Percentiles rank a stretch among this genome's conserved stretches.
Evolutionary conservation across 1,140 invertebrate genomes (phyloP).

Genomic region (Drosophila navojoa): DNA sequence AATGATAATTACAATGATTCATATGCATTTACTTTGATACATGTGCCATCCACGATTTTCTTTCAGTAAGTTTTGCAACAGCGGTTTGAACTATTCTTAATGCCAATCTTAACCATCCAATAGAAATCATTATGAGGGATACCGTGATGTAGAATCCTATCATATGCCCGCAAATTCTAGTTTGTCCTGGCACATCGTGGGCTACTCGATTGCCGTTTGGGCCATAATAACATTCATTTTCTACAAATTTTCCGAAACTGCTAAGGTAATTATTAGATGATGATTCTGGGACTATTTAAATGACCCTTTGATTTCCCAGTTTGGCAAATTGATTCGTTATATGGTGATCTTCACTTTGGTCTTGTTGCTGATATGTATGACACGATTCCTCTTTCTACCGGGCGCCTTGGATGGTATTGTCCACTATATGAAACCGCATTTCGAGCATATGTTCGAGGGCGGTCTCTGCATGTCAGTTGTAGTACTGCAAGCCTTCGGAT

Average conservation of each 20-base stretch:
- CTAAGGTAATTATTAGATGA: constrained; percentile 29
- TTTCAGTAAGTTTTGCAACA: constrained; percentile 50
- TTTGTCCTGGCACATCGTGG: constrained; percentile 49
- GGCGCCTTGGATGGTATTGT: constrained; percentile 90
- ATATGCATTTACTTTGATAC: background rate
- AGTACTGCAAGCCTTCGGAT: constrained; percentile 87
- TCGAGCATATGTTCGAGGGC: constrained; percentile 21
- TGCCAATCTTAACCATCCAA: background rate
- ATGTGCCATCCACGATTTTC: constrained; percentile 68
- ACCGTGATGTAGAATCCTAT: background rate
- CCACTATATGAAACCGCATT: constrained; percentile 90
- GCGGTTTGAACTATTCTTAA: too few species aligned
- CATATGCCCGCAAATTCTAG: background rate
- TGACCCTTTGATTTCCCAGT: constrained; percentile 29
- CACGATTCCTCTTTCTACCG: constrained; percentile 85
- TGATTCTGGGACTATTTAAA: background rate
- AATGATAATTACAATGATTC: background rate
- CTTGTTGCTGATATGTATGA: constrained; percentile 48
- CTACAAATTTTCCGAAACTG: constrained; percentile 58
- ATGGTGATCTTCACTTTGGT: constrained; percentile 42
- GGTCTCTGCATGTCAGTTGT: constrained; percentile 29
- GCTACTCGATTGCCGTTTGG: constrained; percentile 47
- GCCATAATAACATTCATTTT: constrained; percentile 49
- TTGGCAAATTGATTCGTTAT: constrained; percentile 59
- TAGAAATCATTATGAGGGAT: constrained; percentile 43